Base-by-base conservation (phyloP, 2,113 vertebrate species). In the Ceyx cyanopectus region DNA sequence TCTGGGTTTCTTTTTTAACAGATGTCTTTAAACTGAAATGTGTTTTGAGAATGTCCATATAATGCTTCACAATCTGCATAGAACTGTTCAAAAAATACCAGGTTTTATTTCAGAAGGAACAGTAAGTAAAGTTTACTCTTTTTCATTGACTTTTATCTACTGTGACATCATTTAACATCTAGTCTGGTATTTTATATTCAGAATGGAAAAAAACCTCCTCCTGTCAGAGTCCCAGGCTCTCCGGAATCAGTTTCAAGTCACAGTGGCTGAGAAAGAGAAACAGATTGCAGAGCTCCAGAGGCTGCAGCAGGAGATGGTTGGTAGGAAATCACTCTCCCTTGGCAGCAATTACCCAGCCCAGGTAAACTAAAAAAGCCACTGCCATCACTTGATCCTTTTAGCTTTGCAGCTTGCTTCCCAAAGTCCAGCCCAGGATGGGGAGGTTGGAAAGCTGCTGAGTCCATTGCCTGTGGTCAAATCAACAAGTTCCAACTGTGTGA, bases 141-240 rank as follows among this genome's bases (percentile, higher is more conserved):
- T 73, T 41, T 34, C 13, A 3, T 2, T 79, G 21, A 19, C 32
- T 60, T 53, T 6, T 45, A 3, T 2, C 5, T 40, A 17, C 21
- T 17, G 5, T 13, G 2, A 24, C 14, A 60, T 69, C 24, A 5
- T 51, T 68, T 81, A 92, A 78, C 9, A 0, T 20, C 51, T 70
- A 17, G 7, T 82, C 61, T 72, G 14, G 72, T 27, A 7, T 90
- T 90, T 85, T 86, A 6, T 81, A 22, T 90, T 51, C 73, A 98
- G 98, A 81, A 97, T 96, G 87, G 98, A 98, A 51, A 98, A 97
- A 76, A 96, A 24, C 46, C 91, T 92, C 41, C 96, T 98, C 54
- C 95, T 97, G 17, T 84, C 96, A 0, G 97, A 98, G 94, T 96
- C 90, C 21, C 94, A 97, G 68, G 92, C 95, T 0, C 92, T 98